Conservation (phyloP, 2,113 vertebrate species). For the Pollimyrus isidori region DNA sequence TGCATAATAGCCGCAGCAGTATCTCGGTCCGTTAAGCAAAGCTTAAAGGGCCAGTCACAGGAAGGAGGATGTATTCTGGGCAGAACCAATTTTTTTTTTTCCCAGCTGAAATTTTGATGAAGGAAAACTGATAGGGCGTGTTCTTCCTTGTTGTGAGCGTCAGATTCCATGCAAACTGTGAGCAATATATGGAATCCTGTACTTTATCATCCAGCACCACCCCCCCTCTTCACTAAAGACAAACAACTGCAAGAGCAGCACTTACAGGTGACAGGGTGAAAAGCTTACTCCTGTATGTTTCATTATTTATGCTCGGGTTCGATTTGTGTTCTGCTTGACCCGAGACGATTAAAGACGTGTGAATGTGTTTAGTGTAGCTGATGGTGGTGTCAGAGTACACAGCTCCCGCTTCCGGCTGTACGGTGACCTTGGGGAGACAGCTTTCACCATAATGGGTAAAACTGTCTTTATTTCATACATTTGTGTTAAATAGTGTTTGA, state of each 20-base stretch:
- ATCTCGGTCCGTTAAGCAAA: background rate
- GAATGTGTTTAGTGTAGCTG: background rate
- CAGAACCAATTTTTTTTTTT: background rate
- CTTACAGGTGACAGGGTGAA: background rate
- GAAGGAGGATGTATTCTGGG: background rate
- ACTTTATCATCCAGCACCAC: background rate
- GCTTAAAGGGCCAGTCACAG: background rate
- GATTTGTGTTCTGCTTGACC: background rate
- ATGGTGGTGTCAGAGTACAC: background rate
- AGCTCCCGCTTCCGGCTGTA: background rate
- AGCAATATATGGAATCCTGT: background rate
- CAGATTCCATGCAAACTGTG: background rate
- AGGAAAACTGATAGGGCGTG: background rate
- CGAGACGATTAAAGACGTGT: background rate
- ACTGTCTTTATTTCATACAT: background rate
- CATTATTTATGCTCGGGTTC: background rate
- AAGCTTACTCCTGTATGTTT: background rate
- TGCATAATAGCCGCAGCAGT: background rate
- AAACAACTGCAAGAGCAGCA: background rate
- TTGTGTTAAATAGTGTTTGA: background rate
- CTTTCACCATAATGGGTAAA: background rate
- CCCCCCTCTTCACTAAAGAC: background rate
- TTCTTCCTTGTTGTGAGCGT: background rate
- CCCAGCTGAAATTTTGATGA: background rate
- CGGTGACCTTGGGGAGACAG: background rate